A percentile compares a stretch with the other conserved stretches of the same genome.
Conservation (phyloP, 2,113 vertebrate species). For the Pogona vitticeps region DNA sequence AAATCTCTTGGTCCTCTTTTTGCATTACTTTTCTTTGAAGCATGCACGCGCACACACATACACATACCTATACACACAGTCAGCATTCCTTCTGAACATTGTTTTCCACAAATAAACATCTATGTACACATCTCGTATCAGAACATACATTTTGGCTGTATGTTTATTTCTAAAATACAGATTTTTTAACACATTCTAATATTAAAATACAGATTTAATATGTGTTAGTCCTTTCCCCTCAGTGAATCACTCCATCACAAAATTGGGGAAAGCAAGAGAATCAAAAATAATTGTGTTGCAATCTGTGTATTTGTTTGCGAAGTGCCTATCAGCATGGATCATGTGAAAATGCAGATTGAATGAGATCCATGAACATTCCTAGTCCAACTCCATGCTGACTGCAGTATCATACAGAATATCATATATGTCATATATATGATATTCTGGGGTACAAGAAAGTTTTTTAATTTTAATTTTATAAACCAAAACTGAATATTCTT, state of each 20-base stretch:
- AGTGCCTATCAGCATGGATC: background rate
- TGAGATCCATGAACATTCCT: background rate
- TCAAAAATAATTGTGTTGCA: background rate
- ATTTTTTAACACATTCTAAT: too few relatives aligned
- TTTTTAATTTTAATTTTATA: background rate
- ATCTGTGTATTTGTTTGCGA: background rate
- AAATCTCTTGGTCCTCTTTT: background rate
- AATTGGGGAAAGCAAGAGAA: background rate
- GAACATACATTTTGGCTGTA: too few relatives aligned
- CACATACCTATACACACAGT: too few relatives aligned
- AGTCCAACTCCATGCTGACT: background rate
- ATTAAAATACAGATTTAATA: too few relatives aligned
- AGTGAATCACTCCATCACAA: too few relatives aligned
- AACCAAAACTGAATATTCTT: background rate
- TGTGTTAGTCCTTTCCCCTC: too few relatives aligned
- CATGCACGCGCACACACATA: too few relatives aligned
- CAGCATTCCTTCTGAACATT: too few relatives aligned
- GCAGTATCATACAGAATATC: background rate
- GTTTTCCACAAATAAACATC: too few relatives aligned
- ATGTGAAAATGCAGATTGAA: background rate
- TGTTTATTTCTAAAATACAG: too few relatives aligned
- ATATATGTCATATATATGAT: conserved; percentile 33
- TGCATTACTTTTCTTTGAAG: background rate
- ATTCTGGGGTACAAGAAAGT: conserved; percentile 11
- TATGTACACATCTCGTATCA: too few relatives aligned